Evolutionary conservation across 2,113 vertebrate species (phyloP), one percentile per base, ranked within the genome.

Genomic region (Apus apus): DNA sequence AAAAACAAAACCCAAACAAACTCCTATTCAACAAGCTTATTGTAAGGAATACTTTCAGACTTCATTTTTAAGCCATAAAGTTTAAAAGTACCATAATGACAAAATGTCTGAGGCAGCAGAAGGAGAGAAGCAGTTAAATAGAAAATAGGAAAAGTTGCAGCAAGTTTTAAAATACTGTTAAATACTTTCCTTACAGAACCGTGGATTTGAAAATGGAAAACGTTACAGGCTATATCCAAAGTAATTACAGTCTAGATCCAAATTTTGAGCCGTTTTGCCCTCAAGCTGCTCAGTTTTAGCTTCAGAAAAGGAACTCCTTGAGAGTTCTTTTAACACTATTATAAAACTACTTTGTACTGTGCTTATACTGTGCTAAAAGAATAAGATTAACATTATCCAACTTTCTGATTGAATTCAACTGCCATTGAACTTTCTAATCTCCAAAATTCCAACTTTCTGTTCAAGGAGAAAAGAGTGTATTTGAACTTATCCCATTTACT

Each of bases 231-330:
- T 87, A 51, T 20, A 30, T 87, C 66, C 36, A 85, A 75, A 84
- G 46, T 85, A 78, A 85, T 91, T 75, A 93, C 11, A n/a, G 8
- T 34, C 68, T 68, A 90, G 23, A 67, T 82, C 8, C 11, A 57
- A 78, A 53, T 57, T 75, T 23, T 75, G 58, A 94, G 45, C 36
- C 92, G 66, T 78, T 92, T 68, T 94, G 87, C 84, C 91, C 84
- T 78, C 30, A 91, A 75, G 83, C 70, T 61, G 50, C 48, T 74
- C 17, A 56, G 32, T 68, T 65, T 78, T 75, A 91, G 29, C 77
- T 87, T 91, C 61, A 87, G 32, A 90, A 86, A 70, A 80, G 48
- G 6, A 91, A 38, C 4, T 91, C 13, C 12, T 30, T 22, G 45
- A 26, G 23, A 94, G 40, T 72, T 86, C 61, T 78, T 93, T 61